Conservation (phyloP, 1,140 invertebrate species). For the Zaprionus vittiger region DNA sequence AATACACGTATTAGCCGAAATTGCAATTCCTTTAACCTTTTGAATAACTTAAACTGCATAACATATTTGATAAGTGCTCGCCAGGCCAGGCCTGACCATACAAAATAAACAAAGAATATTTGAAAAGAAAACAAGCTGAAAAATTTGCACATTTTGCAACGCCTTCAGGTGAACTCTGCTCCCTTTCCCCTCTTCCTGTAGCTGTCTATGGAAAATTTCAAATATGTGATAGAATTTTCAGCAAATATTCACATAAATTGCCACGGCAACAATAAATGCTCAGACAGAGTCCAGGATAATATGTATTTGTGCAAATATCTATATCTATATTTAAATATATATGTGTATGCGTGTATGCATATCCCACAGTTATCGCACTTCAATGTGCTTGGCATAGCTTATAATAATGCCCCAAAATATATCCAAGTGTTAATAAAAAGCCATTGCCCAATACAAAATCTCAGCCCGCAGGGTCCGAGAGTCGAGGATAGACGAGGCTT, state of each 20-base stretch:
- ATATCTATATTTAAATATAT: not conserved
- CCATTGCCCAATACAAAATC: constrained; percentile 24
- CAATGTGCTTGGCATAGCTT: constrained; percentile 35
- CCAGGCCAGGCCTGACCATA: constrained; percentile 14
- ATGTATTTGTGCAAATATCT: not conserved
- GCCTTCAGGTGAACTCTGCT: constrained; percentile 28
- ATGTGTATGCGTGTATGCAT: not conserved
- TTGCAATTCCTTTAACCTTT: constrained; percentile 12
- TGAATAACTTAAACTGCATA: constrained; percentile 31
- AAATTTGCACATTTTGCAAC: constrained; percentile 23
- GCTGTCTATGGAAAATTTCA: constrained; percentile 30
- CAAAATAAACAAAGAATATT: constrained; percentile 48
- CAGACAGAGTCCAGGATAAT: not conserved
- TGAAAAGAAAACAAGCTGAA: constrained; percentile 30
- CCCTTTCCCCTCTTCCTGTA: not conserved
- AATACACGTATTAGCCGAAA: constrained; percentile 9
- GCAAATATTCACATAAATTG: constrained; percentile 43
- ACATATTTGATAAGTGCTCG: constrained; percentile 30
- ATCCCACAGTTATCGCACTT: constrained; percentile 8
- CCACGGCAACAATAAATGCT: constrained; percentile 39
- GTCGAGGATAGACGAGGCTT: constrained; percentile 13
- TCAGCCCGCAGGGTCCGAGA: constrained; percentile 18
- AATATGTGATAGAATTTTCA: constrained; percentile 42
- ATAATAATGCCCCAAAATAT: constrained; percentile 49
- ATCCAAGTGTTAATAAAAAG: constrained; percentile 49